Evolutionary conservation across 2,113 vertebrate genomes (phyloP), one percentile per base, ranked within the genome.

Genomic region (Phaethornis superciliosus): DNA sequence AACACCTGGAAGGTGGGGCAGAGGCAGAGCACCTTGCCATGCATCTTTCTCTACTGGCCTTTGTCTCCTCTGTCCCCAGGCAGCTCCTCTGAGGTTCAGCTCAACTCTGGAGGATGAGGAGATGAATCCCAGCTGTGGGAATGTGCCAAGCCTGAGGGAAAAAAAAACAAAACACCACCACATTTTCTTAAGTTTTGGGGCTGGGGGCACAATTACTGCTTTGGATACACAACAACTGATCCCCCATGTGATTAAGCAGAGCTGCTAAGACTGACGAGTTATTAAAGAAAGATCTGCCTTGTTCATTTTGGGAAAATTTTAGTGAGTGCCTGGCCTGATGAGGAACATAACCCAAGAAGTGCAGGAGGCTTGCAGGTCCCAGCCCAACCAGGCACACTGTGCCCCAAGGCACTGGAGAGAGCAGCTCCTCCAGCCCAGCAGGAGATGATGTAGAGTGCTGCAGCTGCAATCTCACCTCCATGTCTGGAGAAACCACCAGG

Each of bases 401-500:
- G 1, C 37, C 59, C 33, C 21, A 13, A 4, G n/a, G 28, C 32
- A 32, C n/a, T 40, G 40, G 40, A 40, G 40, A 5, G 40, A 40
- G 51, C 55, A 32, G 65, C 44, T 68, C 44, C 4, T 2, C 19
- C 18, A 44, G 58, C 46, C 12, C 2, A 60, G 74, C 2, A 1
- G 28, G 15, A 58, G 67, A 55, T 2, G 32, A 59, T 2, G 32
- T 1, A 2, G 10, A 2, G 8, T 19, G 49, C 80, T 27, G 30
- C 33, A 13, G 76, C 30, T 2, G 3, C 2, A 2, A 49, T 7
- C 33, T 33, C 88, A 15, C 40, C 49, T 30, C 59, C 2, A 1
- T 0, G 0, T 30, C 15, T 0, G 4, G 7, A 32, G 21, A 26
- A 64, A 5, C 33, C 11, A 14, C 4, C 33, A 2, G 33, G 46